phyloP scores from a whole-genome alignment of 53 echinoderm and acorn worm species.

The Echinarachnius parma region DNA sequence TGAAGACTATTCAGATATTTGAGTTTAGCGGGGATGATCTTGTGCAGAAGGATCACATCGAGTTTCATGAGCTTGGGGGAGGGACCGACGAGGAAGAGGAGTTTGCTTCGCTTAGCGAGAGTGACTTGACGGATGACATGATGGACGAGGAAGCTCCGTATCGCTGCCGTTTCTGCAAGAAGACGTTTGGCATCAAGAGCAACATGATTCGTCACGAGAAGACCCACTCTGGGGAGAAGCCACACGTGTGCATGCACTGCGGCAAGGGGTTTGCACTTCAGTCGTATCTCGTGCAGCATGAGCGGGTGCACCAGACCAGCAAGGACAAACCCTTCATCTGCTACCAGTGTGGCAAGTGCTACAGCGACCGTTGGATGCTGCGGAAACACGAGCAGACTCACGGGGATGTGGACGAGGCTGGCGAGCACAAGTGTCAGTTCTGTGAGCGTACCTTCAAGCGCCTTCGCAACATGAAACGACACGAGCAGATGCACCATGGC shows the following conservation, averaged over 20 bases:
- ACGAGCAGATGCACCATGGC: constrained; percentile 16
- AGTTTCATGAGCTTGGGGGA: constrained; percentile 25
- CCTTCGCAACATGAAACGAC: constrained; percentile 22
- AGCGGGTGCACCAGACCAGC: constrained; percentile 32
- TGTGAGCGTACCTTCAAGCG: constrained; percentile 31
- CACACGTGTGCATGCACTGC: constrained; percentile 26
- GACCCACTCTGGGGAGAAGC: constrained; percentile 17
- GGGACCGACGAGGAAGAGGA: constrained; percentile 33
- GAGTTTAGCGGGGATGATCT: constrained; percentile 42
- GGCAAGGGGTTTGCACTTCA: constrained; percentile 37
- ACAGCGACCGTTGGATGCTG: constrained; percentile 32
- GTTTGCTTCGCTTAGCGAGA: constrained; percentile 6
- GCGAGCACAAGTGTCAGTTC: constrained; percentile 14
- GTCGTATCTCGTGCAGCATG: constrained; percentile 33
- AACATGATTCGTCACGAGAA: constrained; percentile 37
- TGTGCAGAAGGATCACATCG: constrained; percentile 43
- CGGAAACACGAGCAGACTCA: constrained; percentile 43
- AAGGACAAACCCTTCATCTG: constrained; percentile 41
- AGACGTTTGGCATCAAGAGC: constrained; percentile 33
- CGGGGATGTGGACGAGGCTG: constrained; percentile 1
- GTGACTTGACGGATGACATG: constrained; percentile 41
- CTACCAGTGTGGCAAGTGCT: constrained; percentile 45
- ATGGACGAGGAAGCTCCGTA: constrained; percentile 30
- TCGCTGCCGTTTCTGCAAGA: constrained; percentile 33
- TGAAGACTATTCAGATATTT: constrained; percentile 44